Evolutionary conservation across 1,140 invertebrate species (phyloP).

Genomic region (Sarcophaga bullata): DNA sequence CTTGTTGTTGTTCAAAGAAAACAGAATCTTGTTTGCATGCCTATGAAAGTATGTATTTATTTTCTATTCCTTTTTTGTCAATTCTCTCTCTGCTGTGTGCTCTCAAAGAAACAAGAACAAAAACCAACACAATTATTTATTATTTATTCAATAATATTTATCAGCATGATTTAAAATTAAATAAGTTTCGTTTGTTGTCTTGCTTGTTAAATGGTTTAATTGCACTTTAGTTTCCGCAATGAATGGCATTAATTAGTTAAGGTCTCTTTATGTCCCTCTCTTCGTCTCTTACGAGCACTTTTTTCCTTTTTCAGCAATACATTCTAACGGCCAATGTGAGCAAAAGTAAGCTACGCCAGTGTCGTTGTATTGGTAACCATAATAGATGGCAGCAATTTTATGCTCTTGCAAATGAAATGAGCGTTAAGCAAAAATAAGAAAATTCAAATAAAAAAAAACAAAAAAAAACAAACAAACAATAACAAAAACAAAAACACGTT

Average conservation of each 20-base stretch:
- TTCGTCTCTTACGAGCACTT: not conserved
- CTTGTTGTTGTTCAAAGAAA: too few species aligned
- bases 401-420: not conserved
- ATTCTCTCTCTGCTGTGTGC: not conserved
- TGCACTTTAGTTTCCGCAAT: constrained; percentile 35
- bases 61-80: not conserved
- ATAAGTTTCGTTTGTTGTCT: not conserved
- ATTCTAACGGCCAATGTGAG: constrained; percentile 3
- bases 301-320: not conserved
- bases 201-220: constrained; percentile 36
- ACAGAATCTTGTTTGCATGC: too few species aligned
- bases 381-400: constrained; percentile 23
- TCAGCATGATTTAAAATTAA: constrained; percentile 12
- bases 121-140: not conserved
- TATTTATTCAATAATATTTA: constrained; percentile 30
- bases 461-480: not conserved
- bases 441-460: not conserved
- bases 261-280: not conserved
- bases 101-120: too few species aligned
- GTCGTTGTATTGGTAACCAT: not conserved
- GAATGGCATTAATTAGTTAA: constrained; percentile 37
- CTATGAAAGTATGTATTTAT: too few species aligned
- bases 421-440: not conserved
- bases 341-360: too few species aligned
- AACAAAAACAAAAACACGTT: constrained; percentile 30